Evolutionary conservation across 2,113 vertebrate species (phyloP).

Genomic region (Cheilinus undulatus): DNA sequence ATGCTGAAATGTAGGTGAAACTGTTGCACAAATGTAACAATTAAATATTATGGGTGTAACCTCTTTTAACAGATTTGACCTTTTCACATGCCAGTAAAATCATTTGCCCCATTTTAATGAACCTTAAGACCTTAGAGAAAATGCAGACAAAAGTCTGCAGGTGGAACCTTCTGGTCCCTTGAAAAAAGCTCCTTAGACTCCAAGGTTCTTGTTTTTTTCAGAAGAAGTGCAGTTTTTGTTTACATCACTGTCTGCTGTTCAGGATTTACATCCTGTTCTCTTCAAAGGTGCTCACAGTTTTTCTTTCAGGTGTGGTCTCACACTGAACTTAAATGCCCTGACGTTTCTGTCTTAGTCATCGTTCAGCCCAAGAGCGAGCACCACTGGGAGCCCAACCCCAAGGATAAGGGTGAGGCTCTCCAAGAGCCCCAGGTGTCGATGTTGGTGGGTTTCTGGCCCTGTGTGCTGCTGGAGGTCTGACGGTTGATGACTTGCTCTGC

Average conservation of each 20-base stretch:
- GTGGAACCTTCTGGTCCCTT: background rate
- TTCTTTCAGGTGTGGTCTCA: background rate
- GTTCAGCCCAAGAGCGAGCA: conserved; percentile 80
- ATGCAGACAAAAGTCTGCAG: background rate
- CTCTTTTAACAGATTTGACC: background rate
- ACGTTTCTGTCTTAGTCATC: conserved; percentile 67
- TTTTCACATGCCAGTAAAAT: background rate
- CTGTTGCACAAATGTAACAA: no score
- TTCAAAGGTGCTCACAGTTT: background rate
- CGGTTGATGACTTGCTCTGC: conserved; percentile 28
- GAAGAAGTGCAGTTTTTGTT: background rate
- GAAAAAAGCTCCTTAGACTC: background rate
- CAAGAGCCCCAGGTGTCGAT: conserved; percentile 68
- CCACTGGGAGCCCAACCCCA: conserved; percentile 82
- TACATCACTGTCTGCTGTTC: no score
- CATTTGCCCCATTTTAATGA: no score
- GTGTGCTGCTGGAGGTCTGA: conserved; percentile 50
- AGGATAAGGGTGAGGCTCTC: conserved; percentile 78
- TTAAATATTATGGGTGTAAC: background rate
- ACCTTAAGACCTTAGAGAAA: no score
- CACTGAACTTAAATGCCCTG: background rate
- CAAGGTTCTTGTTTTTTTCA: background rate
- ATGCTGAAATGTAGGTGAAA: no score
- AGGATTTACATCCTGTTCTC: background rate
- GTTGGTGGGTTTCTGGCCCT: conserved; percentile 30